A percentile compares a stretch with the other conserved stretches of the same genome.
These are phyloP conservation scores for Peromyscus aztecus DNA, from an alignment of 2,797 vertebrate species.

Conservation along the genomic window DNA sequence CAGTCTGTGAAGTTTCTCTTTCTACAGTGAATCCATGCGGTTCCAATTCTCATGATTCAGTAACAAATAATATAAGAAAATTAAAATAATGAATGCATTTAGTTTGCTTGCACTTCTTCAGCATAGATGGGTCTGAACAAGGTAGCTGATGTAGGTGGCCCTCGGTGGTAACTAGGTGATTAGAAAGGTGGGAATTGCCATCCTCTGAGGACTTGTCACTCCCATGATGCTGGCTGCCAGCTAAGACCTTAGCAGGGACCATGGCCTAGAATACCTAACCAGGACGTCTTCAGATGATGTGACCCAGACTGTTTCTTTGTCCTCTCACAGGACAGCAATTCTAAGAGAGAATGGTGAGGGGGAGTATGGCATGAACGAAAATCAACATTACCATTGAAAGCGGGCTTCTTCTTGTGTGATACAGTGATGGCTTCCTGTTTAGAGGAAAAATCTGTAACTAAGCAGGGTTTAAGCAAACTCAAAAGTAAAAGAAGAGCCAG, in stretches of 20 bases:
- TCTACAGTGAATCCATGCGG: not conserved
- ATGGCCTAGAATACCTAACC: not conserved
- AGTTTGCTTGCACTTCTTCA: not conserved
- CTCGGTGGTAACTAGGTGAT: not conserved
- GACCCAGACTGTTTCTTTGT: not conserved
- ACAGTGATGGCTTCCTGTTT: not conserved
- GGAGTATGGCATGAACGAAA: not conserved
- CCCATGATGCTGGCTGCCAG: not conserved
- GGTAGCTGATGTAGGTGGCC: not conserved
- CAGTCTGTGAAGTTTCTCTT: not conserved
- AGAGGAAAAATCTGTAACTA: not conserved
- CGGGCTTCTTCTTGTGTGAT: not conserved
- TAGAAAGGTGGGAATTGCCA: not conserved
- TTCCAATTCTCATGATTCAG: not conserved
- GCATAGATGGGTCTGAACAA: not conserved
- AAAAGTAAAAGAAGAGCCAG: not conserved
- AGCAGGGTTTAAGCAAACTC: not conserved
- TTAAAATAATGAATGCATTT: not conserved
- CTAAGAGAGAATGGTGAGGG: not conserved
- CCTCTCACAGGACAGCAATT: not conserved
- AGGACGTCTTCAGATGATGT: not conserved
- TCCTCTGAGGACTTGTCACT: not conserved
- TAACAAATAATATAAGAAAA: conserved; percentile 2
- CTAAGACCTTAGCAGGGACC: not conserved
- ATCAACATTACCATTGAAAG: conserved; percentile 13